Evolutionary conservation across 2,797 vertebrate species (phyloP).

Genomic region (Pitangus sulphuratus): DNA sequence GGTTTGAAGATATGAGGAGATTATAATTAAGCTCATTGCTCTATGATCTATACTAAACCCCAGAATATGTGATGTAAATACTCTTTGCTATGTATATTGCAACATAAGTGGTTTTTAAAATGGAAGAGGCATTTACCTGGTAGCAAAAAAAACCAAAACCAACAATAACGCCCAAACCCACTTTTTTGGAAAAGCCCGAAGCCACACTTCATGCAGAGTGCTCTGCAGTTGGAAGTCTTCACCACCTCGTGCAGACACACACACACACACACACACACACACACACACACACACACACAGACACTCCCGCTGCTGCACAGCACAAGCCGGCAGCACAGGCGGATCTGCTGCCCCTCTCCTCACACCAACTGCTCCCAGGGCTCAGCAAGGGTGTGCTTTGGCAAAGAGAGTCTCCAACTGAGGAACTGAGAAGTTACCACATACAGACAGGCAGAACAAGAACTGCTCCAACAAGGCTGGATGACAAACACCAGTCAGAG

Average conservation of each 20-base stretch:
- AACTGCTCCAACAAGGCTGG: constrained; percentile 10
- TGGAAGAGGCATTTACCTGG: constrained; percentile 15
- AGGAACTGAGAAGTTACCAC: constrained; percentile 42
- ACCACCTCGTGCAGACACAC: not conserved
- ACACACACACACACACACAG: too few relatives aligned
- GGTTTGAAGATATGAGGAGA: not conserved
- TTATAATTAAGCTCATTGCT: not conserved
- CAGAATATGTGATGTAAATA: not conserved
- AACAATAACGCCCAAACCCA: too few relatives aligned
- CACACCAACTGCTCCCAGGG: not conserved
- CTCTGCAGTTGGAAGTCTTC: not conserved
- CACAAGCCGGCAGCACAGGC: not conserved
- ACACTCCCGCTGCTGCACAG: not conserved
- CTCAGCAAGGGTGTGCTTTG: not conserved
- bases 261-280: too few relatives aligned
- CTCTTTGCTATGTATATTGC: not conserved
- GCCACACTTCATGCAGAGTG: not conserved
- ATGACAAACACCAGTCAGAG: not conserved
- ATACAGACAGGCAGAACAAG: not conserved
- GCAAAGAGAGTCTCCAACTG: not conserved
- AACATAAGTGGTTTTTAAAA: constrained; percentile 15
- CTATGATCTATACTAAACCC: not conserved
- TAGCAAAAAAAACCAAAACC: not conserved
- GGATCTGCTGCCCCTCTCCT: not conserved
- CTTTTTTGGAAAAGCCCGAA: not conserved